Percentiles rank a stretch among this genome's conserved stretches.
phyloP scores from a whole-genome alignment of 1,140 invertebrate genomes.

The Eriosoma lanigerum region DNA sequence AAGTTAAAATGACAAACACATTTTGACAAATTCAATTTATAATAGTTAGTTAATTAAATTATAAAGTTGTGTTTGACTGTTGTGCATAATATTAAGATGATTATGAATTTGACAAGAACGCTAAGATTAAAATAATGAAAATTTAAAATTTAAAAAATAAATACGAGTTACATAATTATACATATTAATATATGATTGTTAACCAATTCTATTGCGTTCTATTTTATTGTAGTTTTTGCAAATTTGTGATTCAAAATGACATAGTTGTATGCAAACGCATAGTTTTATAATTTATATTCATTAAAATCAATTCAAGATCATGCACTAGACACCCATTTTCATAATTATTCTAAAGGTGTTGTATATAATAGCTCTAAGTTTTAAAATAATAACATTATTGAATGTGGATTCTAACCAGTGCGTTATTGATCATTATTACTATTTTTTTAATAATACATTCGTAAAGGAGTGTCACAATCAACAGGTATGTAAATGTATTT shows the following conservation, averaged over 20 bases:
- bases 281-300: not conserved
- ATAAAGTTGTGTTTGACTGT: no score
- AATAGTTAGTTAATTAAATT: no score
- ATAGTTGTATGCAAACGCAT: conserved; percentile 29
- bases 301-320: conserved; percentile 45
- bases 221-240: conserved; percentile 24
- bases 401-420: not conserved
- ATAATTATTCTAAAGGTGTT: not conserved
- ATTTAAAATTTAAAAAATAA: not conserved
- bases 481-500: no score
- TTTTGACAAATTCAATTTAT: no score
- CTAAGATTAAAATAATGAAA: not conserved
- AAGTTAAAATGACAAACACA: no score
- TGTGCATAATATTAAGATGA: no score
- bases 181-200: not conserved
- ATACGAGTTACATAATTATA: not conserved
- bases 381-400: not conserved
- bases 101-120: no score
- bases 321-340: not conserved
- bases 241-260: conserved; percentile 20
- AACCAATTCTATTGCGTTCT: not conserved
- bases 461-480: no score
- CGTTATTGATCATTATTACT: not conserved
- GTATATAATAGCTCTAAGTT: not conserved
- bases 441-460: no score